A percentile compares a stretch with the other conserved stretches of the same genome.
Evolutionary conservation across 1,140 invertebrate genomes (phyloP).

Genomic region (Gonatopus flavifemur): DNA sequence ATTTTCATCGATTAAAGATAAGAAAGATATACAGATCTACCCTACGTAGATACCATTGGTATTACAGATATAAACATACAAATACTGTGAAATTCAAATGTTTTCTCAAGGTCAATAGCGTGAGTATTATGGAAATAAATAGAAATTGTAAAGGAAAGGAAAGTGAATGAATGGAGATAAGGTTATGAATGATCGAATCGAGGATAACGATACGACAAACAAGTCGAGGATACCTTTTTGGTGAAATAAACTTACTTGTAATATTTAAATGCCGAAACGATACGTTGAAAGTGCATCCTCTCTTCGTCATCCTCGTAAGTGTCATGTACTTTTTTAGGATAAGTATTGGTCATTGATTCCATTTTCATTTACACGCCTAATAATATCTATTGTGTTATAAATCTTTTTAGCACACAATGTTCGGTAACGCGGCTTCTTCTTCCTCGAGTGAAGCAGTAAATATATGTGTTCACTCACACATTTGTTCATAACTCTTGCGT

Average conservation of each 20-base stretch:
- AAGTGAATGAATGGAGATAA: too few relatives aligned
- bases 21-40: too few relatives aligned
- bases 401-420: conserved; percentile 23
- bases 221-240: neutral
- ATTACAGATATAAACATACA: too few relatives aligned
- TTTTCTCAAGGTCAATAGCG: too few relatives aligned
- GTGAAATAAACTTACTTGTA: conserved; percentile 69
- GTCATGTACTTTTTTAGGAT: conserved; percentile 39
- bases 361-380: conserved; percentile 23
- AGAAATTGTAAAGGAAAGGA: too few relatives aligned
- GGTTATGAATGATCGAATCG: neutral
- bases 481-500: too few relatives aligned
- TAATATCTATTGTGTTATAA: conserved; percentile 8
- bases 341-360: conserved; percentile 31
- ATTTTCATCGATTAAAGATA: too few relatives aligned
- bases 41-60: too few relatives aligned
- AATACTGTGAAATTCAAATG: too few relatives aligned
- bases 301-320: conserved; percentile 68
- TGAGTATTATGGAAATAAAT: too few relatives aligned
- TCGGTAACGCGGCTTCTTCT: conserved; percentile 20
- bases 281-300: conserved; percentile 74
- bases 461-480: too few relatives aligned
- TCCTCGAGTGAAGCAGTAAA: too few relatives aligned
- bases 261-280: conserved; percentile 76
- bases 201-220: neutral